Evolutionary conservation across 1,140 invertebrate genomes (phyloP).

Genomic region (Mycetomoellerius zeteki): DNA sequence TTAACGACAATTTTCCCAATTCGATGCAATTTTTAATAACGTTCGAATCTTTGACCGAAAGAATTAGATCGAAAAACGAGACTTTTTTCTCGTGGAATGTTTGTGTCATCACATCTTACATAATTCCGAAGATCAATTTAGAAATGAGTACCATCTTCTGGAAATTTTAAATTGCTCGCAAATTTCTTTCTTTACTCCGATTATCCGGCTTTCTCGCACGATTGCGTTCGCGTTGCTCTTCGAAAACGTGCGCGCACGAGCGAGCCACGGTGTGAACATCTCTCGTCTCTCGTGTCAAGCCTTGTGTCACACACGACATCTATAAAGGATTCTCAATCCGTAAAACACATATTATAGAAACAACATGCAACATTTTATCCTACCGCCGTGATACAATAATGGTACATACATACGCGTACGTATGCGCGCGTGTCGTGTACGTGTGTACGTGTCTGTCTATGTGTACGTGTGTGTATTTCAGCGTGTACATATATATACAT

Average conservation of each 20-base stretch:
- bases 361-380: slow-evolving; percentile 87
- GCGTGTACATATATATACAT: slow-evolving; percentile 41
- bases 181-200: neutral
- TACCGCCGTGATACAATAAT: slow-evolving; percentile 83
- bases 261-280: slow-evolving; percentile 67
- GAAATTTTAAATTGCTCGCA: neutral
- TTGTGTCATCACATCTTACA: too few species aligned
- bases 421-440: slow-evolving; percentile 46
- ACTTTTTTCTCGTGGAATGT: neutral
- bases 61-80: neutral
- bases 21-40: neutral
- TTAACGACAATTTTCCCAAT: neutral
- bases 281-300: slow-evolving; percentile 63
- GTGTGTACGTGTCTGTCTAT: slow-evolving; percentile 12
- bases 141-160: neutral
- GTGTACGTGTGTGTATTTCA: neutral
- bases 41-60: neutral
- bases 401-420: slow-evolving; percentile 74
- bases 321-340: slow-evolving; percentile 84
- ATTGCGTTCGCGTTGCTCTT: neutral
- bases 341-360: slow-evolving; percentile 87
- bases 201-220: neutral
- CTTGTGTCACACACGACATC: slow-evolving; percentile 83
- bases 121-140: slow-evolving; percentile 48
- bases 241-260: slow-evolving; percentile 38